Evolutionary conservation across 2,113 vertebrate species (phyloP), one percentile per base, ranked within the genome.

Genomic region (Rhabdornis inornatus): DNA sequence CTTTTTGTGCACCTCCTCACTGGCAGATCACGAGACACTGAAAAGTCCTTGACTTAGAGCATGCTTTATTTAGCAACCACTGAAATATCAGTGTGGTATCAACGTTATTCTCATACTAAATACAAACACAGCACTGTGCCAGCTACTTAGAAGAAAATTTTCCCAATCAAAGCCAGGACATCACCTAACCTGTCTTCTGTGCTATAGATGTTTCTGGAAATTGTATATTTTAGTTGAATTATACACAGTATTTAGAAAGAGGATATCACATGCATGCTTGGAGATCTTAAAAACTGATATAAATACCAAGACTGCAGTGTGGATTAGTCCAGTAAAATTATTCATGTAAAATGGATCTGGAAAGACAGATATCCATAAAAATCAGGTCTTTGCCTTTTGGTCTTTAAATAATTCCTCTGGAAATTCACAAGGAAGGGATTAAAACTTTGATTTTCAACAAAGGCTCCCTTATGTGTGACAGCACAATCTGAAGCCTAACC

Each of bases 251-350:
- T 61, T 15, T 63, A 30, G 37, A 74, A 70, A 47, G 59, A 71
- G 20, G 7, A 33, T 14, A 61, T 4, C 8, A 20, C 0, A 0
- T 76, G 31, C 11, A 37, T 52, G 15, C 3, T 2, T 72, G 25
- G n/a, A 76, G 18, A 23, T 49, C 83, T 52, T 59, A 81, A 57
- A 19, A 33, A 63, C 18, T 30, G 10, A 69, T 50, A 42, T 7
- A 53, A 89, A 79, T 49, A 71, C 2, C 12, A 49, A 76, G 22
- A 63, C 10, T 71, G 11, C 8, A 71, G 6, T 2, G 1, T 64
- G 39, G 27, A 59, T 45, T 71, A 18, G 7, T 89, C 63, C 20
- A 63, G 15, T 55, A 19, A 80, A 69, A n/a, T 28, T 50, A 44
- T 70, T 88, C 57, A 69, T 2, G 7, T 13, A 44, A 90, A 84